Conservation (phyloP, 2,888 invertebrate genomes). For the Archips crataeganus region DNA sequence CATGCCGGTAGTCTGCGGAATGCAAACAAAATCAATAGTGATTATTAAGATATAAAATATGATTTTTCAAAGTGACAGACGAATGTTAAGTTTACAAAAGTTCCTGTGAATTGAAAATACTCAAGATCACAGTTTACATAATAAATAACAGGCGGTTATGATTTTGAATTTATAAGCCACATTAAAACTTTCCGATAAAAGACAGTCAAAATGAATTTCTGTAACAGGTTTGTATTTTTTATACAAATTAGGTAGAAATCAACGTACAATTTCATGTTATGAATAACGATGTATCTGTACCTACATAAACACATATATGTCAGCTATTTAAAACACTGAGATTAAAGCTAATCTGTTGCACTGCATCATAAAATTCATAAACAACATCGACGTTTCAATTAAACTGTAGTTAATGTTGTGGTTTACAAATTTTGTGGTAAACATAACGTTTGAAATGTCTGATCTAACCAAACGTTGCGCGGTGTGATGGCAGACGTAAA, state of each 20-base stretch:
- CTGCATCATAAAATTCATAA: background rate
- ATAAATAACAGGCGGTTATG: too few species aligned
- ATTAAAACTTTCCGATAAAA: too few species aligned
- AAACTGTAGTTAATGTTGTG: slow-evolving; percentile 25
- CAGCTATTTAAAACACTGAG: slow-evolving; percentile 2
- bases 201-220: too few species aligned
- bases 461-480: background rate
- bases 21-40: background rate
- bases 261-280: too few species aligned
- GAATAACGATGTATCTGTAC: background rate
- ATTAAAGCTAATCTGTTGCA: slow-evolving; percentile 11
- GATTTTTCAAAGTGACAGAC: too few species aligned
- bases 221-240: too few species aligned
- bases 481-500: slow-evolving; percentile 20
- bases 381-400: slow-evolving; percentile 26
- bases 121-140: too few species aligned
- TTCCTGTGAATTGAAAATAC: too few species aligned
- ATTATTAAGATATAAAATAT: too few species aligned
- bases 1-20: slow-evolving; percentile 93
- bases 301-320: background rate
- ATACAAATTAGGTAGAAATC: too few species aligned
- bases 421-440: slow-evolving; percentile 5
- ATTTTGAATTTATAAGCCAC: too few species aligned
- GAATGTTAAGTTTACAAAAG: too few species aligned
- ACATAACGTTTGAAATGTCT: slow-evolving; percentile 1